These are phyloP conservation scores for Penaeus monodon DNA, from an alignment of 2,888 invertebrate genomes.

Conservation along the genomic window DNA sequence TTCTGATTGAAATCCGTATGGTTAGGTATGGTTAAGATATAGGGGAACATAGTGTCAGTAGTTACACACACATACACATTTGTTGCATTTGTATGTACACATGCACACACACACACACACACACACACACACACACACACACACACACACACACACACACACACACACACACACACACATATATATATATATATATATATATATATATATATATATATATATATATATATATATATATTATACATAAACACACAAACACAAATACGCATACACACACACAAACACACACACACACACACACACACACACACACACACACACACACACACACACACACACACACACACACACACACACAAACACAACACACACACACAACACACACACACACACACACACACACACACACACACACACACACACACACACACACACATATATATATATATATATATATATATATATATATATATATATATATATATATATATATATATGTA, in stretches of 20 bases:
- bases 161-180: background rate
- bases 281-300: no score
- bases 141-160: background rate
- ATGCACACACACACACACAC: no score
- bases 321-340: background rate
- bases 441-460: background rate
- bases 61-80: no score
- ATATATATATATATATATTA: background rate
- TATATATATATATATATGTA: no score
- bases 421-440: background rate
- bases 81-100: no score
- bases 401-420: background rate
- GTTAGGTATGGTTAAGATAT: background rate
- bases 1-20: background rate
- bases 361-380: background rate
- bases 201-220: slow-evolving; percentile 6
- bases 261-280: no score
- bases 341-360: background rate
- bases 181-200: slow-evolving; percentile 16
- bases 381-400: no score
- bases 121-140: background rate
- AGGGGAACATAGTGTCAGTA: background rate
- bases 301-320: no score
- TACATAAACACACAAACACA: no score
- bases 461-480: background rate